Base-by-base conservation (phyloP, 2,797 vertebrate species). In the Enteromius anoplus region DNA sequence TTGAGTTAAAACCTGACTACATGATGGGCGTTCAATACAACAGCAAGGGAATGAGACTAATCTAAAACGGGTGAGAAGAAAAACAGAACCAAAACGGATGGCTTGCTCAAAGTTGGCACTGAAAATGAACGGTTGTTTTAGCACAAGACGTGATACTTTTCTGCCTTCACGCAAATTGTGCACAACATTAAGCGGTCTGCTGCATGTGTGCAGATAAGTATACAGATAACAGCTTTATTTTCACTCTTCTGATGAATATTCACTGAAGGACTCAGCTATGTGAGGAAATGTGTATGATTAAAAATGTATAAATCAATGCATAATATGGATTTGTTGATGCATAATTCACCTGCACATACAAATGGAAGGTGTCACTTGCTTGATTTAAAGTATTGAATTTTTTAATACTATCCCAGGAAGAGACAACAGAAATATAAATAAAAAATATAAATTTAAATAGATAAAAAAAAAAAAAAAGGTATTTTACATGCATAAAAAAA, bases 311-410 rank as follows among this genome's bases (percentile, higher is more conserved):
- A 83, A 80, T 84, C 90, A 85, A 87, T 92, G 89, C 90, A 88
- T 87, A 84, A 89, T 81, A 86, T 88, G 90, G 92, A 92, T 87
- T 92, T 92, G 92, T 91, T 23, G 0, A 92, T 94, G 90, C 86
- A 94, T 94, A 93, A 94, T 95, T 94, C 83, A 94, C 75, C 85
- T 78, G 86, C 90, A 88, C 89, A 92, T 93, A 93, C 89, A 89
- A 92, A 89, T 91, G 62, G 84, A 86, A 75, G 70, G 86, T 89
- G 93, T 93, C 90, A 89, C 91, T 91, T 84, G 86, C 88, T 89
- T 86, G 84, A 86, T 75, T 58, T 75, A 83, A 73, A 51, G 19
- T 65, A 64, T 55, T 62, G 55, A n/a, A 75, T 68, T 68, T 78
- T 80, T 79, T 65, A 72, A 72, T 77, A 19, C 23, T 17, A 47